Percentiles rank a stretch among this genome's conserved stretches.
Conservation (phyloP, 30 jellyfish, hydroid and myxozoan genomes). For the Chironex yamaguchii region DNA sequence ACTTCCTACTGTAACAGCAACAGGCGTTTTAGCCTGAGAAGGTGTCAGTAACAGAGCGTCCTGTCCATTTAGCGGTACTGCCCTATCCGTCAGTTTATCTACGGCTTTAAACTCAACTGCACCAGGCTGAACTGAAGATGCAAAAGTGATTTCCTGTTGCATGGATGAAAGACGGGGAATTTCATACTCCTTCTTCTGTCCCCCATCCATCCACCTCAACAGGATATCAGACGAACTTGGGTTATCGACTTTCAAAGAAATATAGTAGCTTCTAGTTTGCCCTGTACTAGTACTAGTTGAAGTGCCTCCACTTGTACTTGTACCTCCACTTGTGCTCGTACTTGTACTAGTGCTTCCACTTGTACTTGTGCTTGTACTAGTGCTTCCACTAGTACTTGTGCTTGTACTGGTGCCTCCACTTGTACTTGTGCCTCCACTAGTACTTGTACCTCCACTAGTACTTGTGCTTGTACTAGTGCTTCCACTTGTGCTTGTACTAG, state of each 20-base stretch:
- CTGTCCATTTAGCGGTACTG: constrained; percentile 64
- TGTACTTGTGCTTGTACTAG: neutral
- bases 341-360: too few species aligned
- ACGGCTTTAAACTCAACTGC: constrained; percentile 80
- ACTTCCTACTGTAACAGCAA: constrained; percentile 39
- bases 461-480: too few species aligned
- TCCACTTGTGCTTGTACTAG: neutral
- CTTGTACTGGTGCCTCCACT: too few species aligned
- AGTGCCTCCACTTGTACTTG: too few species aligned
- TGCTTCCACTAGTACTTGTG: neutral
- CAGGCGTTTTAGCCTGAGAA: constrained; percentile 46
- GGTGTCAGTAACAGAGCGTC: constrained; percentile 62
- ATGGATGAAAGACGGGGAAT: constrained; percentile 77
- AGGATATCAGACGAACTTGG: constrained; percentile 69
- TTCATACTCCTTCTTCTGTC: constrained; percentile 59
- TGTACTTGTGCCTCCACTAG: too few species aligned
- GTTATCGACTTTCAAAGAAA: constrained; percentile 75
- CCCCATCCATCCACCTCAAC: constrained; percentile 55
- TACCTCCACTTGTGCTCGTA: too few species aligned
- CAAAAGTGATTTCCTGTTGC: constrained; percentile 65
- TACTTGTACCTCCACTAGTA: too few species aligned
- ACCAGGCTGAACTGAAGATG: constrained; percentile 59
- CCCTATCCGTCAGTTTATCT: constrained; percentile 66
- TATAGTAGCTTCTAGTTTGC: constrained; percentile 58
- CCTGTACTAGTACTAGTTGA: constrained; percentile 20